Evolutionary conservation across 2,888 invertebrate genomes (phyloP).

Genomic region (Dysmachus trigonus): DNA sequence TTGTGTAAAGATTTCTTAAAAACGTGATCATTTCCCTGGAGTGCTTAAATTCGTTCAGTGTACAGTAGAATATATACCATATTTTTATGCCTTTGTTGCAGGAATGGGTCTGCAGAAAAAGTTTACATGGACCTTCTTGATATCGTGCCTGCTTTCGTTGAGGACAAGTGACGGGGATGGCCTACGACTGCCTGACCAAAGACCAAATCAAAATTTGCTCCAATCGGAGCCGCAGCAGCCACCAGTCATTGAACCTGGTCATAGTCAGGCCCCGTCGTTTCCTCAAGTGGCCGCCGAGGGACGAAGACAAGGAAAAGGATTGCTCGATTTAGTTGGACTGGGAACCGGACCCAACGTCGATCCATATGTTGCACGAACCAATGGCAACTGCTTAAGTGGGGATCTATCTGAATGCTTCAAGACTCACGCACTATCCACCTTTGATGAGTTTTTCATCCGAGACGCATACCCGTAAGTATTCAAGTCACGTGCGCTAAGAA

Average conservation of each 20-base stretch:
- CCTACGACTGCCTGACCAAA: constrained; percentile 67
- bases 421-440: constrained; percentile 77
- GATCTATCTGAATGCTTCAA: constrained; percentile 89
- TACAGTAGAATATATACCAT: background rate
- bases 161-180: constrained; percentile 71
- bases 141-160: constrained; percentile 68
- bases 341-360: constrained; percentile 78
- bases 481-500: background rate
- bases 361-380: constrained; percentile 79
- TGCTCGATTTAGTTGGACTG: constrained; percentile 82
- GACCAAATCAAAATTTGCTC: constrained; percentile 50
- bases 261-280: constrained; percentile 52
- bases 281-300: constrained; percentile 55
- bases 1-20: background rate
- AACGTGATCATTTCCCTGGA: background rate
- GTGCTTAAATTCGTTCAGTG: background rate
- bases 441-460: constrained; percentile 81
- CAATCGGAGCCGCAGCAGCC: constrained; percentile 51
- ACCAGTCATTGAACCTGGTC: constrained; percentile 49
- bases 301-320: constrained; percentile 72
- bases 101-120: constrained; percentile 57
- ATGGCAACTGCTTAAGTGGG: constrained; percentile 78
- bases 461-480: constrained; percentile 66
- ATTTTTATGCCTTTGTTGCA: constrained; percentile 45
- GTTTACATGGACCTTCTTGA: constrained; percentile 66